These are phyloP conservation scores for Tinea pellionella DNA, from an alignment of 2,888 invertebrate genomes.

Conservation along the genomic window DNA sequence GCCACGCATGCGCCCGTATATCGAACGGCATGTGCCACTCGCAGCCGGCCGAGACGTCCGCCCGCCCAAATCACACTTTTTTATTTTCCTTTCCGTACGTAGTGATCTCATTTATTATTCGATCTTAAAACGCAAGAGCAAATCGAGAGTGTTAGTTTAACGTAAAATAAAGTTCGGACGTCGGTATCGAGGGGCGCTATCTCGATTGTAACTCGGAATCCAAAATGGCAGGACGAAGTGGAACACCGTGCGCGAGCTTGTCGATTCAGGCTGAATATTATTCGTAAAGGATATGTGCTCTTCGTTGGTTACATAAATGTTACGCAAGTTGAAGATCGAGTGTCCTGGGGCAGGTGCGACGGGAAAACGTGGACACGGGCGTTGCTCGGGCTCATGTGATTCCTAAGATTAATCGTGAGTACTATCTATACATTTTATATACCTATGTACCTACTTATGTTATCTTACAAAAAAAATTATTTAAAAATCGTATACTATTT, in stretches of 20 bases:
- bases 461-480: no score
- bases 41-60: conserved; percentile 54
- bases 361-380: conserved; percentile 22
- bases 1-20: conserved; percentile 60
- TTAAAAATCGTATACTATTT: no score
- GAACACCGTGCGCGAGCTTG: conserved; percentile 36
- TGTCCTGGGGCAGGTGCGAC: conserved; percentile 44
- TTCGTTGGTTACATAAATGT: conserved; percentile 56
- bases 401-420: conserved; percentile 44
- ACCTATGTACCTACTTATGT: no score
- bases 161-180: conserved; percentile 27
- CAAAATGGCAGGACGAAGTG: conserved; percentile 52
- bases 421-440: conserved; percentile 15
- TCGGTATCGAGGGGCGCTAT: background rate
- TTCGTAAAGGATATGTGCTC: conserved; percentile 39
- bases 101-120: conserved; percentile 34
- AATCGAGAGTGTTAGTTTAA: conserved; percentile 19
- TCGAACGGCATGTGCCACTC: conserved; percentile 65
- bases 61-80: conserved; percentile 53
- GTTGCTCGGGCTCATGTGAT: conserved; percentile 38
- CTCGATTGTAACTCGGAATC: conserved; percentile 18
- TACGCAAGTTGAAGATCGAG: conserved; percentile 56
- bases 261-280: conserved; percentile 30
- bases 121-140: background rate
- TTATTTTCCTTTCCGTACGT: conserved; percentile 53